A percentile compares a stretch with the other conserved stretches of the same genome.
Evolutionary conservation across 1,140 invertebrate genomes (phyloP).

Genomic region (Spodoptera litura): DNA sequence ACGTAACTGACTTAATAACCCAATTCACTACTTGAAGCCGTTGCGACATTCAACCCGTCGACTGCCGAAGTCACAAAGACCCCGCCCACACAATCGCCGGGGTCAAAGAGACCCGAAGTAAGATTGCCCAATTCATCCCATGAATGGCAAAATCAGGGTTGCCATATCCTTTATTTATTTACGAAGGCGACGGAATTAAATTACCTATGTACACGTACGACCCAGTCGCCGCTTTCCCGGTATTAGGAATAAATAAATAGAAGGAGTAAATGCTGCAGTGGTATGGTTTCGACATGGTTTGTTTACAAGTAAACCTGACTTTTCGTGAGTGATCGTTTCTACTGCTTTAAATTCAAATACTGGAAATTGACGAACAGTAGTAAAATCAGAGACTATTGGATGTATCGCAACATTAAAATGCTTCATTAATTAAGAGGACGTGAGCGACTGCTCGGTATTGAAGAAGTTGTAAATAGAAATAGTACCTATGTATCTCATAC

Average conservation of each 20-base stretch:
- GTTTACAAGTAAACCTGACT: no score
- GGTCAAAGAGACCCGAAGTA: slow-evolving; percentile 52
- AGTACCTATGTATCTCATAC: no score
- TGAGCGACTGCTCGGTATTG: no score
- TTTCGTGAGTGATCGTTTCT: no score
- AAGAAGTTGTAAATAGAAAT: no score
- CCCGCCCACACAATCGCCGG: slow-evolving; percentile 33
- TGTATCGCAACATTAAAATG: no score
- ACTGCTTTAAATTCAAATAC: no score
- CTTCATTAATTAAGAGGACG: no score
- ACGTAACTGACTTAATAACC: neutral
- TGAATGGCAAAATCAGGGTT: slow-evolving; percentile 65
- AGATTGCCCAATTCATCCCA: slow-evolving; percentile 64
- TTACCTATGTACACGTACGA: slow-evolving; percentile 42
- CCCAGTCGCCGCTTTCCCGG: neutral
- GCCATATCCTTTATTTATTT: slow-evolving; percentile 59
- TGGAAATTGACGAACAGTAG: no score
- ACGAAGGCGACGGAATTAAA: slow-evolving; percentile 54
- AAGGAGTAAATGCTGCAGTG: neutral
- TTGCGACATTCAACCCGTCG: slow-evolving; percentile 20
- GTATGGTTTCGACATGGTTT: neutral
- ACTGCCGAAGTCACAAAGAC: slow-evolving; percentile 34
- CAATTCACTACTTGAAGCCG: neutral
- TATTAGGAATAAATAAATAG: slow-evolving; percentile 34
- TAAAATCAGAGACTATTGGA: no score